phyloP scores from a whole-genome alignment of 2,113 vertebrate species.

The Neotragus pygmaeus region DNA sequence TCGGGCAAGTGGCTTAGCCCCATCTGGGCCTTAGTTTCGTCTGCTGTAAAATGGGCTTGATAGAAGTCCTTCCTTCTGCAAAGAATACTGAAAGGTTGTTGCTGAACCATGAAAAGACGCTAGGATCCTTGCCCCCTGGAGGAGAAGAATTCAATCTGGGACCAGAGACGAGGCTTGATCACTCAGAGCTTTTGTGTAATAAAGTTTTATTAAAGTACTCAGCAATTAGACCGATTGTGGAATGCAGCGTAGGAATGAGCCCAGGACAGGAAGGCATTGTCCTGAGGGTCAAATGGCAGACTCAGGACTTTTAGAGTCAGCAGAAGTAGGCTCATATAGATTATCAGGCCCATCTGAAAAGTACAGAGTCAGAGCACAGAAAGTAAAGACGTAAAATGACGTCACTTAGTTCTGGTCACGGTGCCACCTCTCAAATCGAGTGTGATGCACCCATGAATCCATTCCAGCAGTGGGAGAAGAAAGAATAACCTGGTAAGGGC shows the following conservation, averaged over 20 bases:
- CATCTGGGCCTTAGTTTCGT: neutral
- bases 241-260: neutral
- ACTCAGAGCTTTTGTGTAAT: neutral
- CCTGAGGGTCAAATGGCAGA: neutral
- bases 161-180: neutral
- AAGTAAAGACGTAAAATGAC: neutral
- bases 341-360: neutral
- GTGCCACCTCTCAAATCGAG: neutral
- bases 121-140: neutral
- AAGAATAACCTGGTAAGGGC: neutral
- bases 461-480: neutral
- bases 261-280: neutral
- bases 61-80: neutral
- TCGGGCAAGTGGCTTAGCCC: neutral
- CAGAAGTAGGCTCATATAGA: neutral
- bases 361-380: neutral
- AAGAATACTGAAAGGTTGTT: neutral
- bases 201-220: neutral
- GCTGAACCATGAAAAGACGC: neutral
- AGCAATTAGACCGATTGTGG: neutral
- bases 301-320: neutral
- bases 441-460: neutral
- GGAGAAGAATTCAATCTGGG: neutral
- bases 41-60: neutral
- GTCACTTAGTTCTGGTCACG: neutral